A percentile compares a stretch with the other conserved stretches of the same genome.
Conservation (phyloP, 2,113 vertebrate genomes). For the Upupa epops region DNA sequence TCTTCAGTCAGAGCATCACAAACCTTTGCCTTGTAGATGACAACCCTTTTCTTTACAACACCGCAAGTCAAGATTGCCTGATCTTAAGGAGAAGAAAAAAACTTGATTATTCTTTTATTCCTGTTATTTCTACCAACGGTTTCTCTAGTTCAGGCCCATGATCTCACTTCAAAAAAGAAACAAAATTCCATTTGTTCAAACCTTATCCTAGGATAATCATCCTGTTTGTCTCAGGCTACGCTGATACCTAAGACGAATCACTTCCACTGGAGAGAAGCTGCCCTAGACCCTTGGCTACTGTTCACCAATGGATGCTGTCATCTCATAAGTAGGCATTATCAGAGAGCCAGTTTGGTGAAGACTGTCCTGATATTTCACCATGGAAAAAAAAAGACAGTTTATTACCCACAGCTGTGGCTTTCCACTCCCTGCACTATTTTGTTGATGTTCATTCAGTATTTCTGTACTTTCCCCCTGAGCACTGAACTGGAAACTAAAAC, state of each 20-base stretch:
- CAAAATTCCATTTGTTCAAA: neutral
- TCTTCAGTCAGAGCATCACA: constrained; percentile 8
- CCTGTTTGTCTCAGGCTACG: neutral
- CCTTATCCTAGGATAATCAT: neutral
- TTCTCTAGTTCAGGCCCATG: neutral
- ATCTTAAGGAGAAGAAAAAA: neutral
- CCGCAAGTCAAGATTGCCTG: neutral
- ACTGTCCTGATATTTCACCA: neutral
- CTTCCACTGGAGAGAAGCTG: neutral
- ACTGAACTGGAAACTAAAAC: constrained; percentile 53
- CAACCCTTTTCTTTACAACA: neutral
- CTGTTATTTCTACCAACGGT: neutral
- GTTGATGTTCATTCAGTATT: constrained; percentile 39
- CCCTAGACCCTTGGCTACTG: neutral
- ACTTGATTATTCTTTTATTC: neutral
- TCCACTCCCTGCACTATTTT: neutral
- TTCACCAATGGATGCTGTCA: neutral
- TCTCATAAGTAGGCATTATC: neutral
- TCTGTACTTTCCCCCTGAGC: constrained; percentile 27
- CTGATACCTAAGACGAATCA: neutral
- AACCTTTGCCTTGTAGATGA: constrained; percentile 14
- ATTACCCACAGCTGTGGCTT: constrained; percentile 9
- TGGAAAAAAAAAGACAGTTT: neutral
- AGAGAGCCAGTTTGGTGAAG: neutral
- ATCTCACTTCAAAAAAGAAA: neutral